phyloP scores from a whole-genome alignment of 2,113 vertebrate genomes.

The Pelecanus crispus region DNA sequence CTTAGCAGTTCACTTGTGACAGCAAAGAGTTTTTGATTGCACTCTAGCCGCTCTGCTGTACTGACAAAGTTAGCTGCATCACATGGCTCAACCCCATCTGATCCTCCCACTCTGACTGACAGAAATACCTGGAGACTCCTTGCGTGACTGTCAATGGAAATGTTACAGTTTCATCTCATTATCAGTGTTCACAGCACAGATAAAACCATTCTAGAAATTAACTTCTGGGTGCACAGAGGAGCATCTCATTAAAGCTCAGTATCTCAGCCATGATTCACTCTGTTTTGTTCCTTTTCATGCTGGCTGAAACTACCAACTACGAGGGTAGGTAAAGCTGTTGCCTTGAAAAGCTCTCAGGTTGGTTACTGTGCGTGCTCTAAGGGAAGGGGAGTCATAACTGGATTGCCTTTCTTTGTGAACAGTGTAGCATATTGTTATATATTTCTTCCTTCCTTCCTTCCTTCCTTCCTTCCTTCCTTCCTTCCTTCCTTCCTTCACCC shows the following conservation, averaged over 20 bases:
- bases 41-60: neutral
- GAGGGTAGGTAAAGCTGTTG: neutral
- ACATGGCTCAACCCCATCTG: neutral
- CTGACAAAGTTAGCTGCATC: neutral
- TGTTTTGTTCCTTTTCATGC: neutral
- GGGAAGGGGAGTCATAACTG: neutral
- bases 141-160: neutral
- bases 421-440: neutral
- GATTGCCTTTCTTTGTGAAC: neutral
- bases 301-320: neutral
- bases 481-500: neutral
- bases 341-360: conserved; percentile 11
- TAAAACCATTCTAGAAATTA: conserved; percentile 44
- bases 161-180: conserved; percentile 26
- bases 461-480: neutral
- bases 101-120: conserved; percentile 34
- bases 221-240: neutral
- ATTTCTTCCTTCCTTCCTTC: neutral
- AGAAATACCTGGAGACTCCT: conserved; percentile 57
- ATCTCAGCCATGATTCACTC: conserved; percentile 8
- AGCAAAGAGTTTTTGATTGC: neutral
- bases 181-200: neutral
- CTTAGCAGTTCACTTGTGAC: neutral
- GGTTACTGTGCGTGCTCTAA: neutral
- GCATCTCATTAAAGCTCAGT: conserved; percentile 13